phyloP scores from a whole-genome alignment of 1,140 invertebrate genomes.

The Drosophila grimshawi region DNA sequence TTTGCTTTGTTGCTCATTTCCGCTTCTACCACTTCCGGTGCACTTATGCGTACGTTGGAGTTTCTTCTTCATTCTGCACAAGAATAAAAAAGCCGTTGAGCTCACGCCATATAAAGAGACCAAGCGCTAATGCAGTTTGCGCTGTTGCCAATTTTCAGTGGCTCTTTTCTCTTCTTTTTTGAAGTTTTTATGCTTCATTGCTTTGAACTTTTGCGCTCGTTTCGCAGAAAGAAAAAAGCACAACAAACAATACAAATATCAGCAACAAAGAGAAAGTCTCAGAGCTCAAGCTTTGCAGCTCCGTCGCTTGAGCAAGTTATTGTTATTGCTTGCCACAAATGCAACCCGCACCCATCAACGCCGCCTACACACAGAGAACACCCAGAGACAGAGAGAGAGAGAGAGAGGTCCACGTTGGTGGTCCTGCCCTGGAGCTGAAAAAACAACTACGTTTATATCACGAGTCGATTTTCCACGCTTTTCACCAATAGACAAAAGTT shows the following conservation, averaged over 20 bases:
- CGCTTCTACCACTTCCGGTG: conserved; percentile 76
- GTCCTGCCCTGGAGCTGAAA: conserved; percentile 21
- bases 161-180: conserved; percentile 15
- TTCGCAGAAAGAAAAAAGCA: conserved; percentile 37
- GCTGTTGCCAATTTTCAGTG: conserved; percentile 66
- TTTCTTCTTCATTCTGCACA: conserved; percentile 52
- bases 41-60: conserved; percentile 72
- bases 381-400: neutral
- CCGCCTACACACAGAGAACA: conserved; percentile 32
- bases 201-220: conserved; percentile 79
- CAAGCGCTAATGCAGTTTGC: conserved; percentile 25
- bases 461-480: conserved; percentile 56
- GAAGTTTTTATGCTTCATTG: conserved; percentile 74
- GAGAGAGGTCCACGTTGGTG: conserved; percentile 29
- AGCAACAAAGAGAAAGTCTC: conserved; percentile 78
- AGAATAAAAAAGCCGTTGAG: conserved; percentile 38
- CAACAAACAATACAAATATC: conserved; percentile 9
- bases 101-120: conserved; percentile 40
- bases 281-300: conserved; percentile 42
- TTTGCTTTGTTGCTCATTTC: conserved; percentile 73
- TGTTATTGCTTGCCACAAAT: conserved; percentile 33
- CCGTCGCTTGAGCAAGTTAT: conserved; percentile 37
- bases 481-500: conserved; percentile 68
- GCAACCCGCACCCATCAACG: conserved; percentile 35
- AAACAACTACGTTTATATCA: conserved; percentile 38